Base-by-base conservation (phyloP, 2,888 invertebrate species). In the Cantharis rustica region DNA sequence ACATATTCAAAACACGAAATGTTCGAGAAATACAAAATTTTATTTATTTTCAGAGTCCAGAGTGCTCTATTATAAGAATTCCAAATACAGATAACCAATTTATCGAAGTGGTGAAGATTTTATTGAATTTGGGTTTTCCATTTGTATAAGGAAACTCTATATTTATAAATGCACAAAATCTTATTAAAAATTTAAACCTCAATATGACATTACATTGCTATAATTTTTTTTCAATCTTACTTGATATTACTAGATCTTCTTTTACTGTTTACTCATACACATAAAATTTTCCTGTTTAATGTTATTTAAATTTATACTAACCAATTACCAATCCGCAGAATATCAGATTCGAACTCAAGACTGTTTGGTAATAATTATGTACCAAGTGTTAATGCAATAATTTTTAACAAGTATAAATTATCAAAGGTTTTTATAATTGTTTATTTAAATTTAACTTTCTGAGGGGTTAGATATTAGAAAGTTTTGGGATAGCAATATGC, bases 101-200 rank as follows among this genome's bases (percentile, higher is more conserved):
- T 86, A 83, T 84, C 84, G 85, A 85, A 86, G 87, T 86, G 86
- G 86, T 84, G 83, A 82, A 82, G 84, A 84, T 84, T 85, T 84
- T 85, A 86, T 86, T 86, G 85, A 81, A 84, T 86, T 85, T 84
- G 85, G 86, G 84, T 83, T 86, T 86, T 86, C 85, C 85, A 86
- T 86, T 86, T 86, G 77, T 79, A 75, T 66, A 73, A 71, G 68
- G 26, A 76, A 76, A 76, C 71, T 76, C 71, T 71, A 76, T 76
- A 68, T 76, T 73, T 71, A 76, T 71, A 68, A 73, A 71, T 63
- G 76, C 31, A 73, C 23, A 73, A 13, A 74, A 76, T 70, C 71
- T 76, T 76, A 31, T 71, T 76, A 61, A 73, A 76, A 71, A 73
- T 73, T 73, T 20, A 76, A 26, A 73, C 68, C 64, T 66, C 64